Evolutionary conservation across 2,888 invertebrate species (phyloP), one percentile per base, ranked within the genome.

Genomic region (Seira musarum): DNA sequence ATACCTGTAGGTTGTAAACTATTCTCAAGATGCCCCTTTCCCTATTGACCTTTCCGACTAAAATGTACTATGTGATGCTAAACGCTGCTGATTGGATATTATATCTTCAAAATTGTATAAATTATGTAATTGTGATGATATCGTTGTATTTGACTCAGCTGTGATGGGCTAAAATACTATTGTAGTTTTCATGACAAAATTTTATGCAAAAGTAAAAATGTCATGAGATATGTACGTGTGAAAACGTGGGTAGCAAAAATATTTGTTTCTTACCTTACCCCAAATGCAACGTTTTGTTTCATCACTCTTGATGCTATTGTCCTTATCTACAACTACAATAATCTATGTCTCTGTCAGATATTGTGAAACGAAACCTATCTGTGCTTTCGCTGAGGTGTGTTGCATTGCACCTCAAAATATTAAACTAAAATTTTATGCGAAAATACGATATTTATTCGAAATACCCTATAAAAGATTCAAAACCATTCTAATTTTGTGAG

Each of bases 101-200:
- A n/a, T 49, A n/a, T n/a, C n/a, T 60, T 60, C 49, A 49, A 60
- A 60, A 60, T 60, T 19, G 5, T 60, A 19, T 22, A 19, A 60
- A 60, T 5, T 60, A 19, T 21, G 6, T 73, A 79, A 72, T 68
- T 79, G 79, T 79, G 79, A 73, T 79, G 79, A 30, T 30, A 30
- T 21, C 67, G 79, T 72, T 40, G 72, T 79, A 79, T 79, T 79
- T 79, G 68, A 78, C 71, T 66, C 61, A 71, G 72, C 79, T 79
- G 79, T 79, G 79, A 79, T 79, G 67, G 68, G 73, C 66, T 63
- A 19, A 24, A 73, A 79, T 64, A 66, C 46, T 74, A 40, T 21
- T n/a, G 49, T 49, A 49, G 49, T 13, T 49, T 49, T 13, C 13
- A 13, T 2, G 60, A 60, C 21, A 5, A 60, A 60, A 60, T 21